phyloP scores from a whole-genome alignment of 2,888 invertebrate species.

The Cheilosia urbana region DNA sequence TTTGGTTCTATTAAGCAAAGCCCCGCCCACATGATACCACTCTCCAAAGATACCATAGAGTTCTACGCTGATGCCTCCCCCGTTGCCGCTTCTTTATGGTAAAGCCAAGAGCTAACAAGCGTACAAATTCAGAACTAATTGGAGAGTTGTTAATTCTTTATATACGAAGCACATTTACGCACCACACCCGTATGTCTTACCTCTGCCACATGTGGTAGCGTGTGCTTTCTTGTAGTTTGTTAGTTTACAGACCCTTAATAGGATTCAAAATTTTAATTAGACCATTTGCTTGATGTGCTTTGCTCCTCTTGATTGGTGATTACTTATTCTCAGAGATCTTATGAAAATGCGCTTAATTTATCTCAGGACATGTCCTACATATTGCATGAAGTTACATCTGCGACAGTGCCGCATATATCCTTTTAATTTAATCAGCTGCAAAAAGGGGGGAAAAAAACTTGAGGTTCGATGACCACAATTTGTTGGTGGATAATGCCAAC shows the following conservation, averaged over 20 bases:
- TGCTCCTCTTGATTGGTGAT: conserved; percentile 55
- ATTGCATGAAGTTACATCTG: background rate
- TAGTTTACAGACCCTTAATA: conserved; percentile 54
- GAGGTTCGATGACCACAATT: conserved; percentile 51
- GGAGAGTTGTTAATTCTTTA: conserved; percentile 64
- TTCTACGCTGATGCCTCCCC: background rate
- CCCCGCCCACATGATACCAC: conserved; percentile 49
- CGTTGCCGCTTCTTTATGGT: background rate
- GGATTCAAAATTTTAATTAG: conserved; percentile 67
- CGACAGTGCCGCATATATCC: background rate
- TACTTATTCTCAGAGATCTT: conserved; percentile 54
- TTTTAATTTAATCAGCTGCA: background rate
- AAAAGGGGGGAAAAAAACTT: background rate
- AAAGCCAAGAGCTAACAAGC: conserved; percentile 39
- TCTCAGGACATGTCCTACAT: conserved; percentile 19
- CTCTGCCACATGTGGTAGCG: conserved; percentile 26
- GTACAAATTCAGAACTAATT: conserved; percentile 60
- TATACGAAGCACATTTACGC: conserved; percentile 57
- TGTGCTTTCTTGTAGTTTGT: conserved; percentile 14
- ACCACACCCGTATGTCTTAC: conserved; percentile 47
- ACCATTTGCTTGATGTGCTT: conserved; percentile 33
- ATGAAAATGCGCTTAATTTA: conserved; percentile 55
- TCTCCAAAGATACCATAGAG: conserved; percentile 3
- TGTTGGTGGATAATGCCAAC: background rate
- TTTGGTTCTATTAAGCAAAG: conserved; percentile 52